Evolutionary conservation across 2,888 invertebrate genomes (phyloP).

Genomic region (Helobdella robusta): DNA sequence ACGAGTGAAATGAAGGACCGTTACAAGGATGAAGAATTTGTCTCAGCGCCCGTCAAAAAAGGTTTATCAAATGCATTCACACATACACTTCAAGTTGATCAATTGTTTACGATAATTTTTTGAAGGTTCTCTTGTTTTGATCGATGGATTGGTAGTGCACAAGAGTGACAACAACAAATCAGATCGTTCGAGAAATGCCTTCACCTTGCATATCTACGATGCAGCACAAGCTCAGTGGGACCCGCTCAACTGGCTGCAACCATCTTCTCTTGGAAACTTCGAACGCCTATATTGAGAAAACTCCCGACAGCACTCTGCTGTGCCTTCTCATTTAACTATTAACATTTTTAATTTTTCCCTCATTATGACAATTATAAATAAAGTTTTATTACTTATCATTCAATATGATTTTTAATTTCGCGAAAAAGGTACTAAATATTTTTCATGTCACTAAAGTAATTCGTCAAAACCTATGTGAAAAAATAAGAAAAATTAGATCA

Average conservation of each 20-base stretch:
- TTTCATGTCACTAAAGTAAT: too few relatives aligned
- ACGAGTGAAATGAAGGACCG: constrained; percentile 55
- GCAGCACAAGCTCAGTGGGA: constrained; percentile 59
- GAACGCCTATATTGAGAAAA: background rate
- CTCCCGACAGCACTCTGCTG: too few relatives aligned
- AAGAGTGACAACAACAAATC: constrained; percentile 79
- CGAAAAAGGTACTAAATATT: too few relatives aligned
- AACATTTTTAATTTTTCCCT: too few relatives aligned
- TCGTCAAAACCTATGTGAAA: too few relatives aligned
- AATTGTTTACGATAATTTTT: background rate
- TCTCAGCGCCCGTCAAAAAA: constrained; percentile 70
- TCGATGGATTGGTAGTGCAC: constrained; percentile 87
- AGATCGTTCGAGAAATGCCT: constrained; percentile 70
- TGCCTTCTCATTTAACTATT: too few relatives aligned
- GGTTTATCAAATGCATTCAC: constrained; percentile 54
- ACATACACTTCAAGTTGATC: background rate
- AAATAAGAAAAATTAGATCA: too few relatives aligned
- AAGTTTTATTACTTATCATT: too few relatives aligned
- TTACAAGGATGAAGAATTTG: constrained; percentile 62
- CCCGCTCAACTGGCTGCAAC: constrained; percentile 28
- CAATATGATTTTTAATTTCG: too few relatives aligned
- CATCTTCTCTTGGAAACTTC: background rate
- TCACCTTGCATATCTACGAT: constrained; percentile 89
- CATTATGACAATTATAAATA: too few relatives aligned
- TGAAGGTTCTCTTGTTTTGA: constrained; percentile 55